Percentiles rank a stretch among this genome's conserved stretches.
These are phyloP conservation scores for Chiloscyllium punctatum DNA, from an alignment of 2,797 vertebrate genomes.

Conservation along the genomic window DNA sequence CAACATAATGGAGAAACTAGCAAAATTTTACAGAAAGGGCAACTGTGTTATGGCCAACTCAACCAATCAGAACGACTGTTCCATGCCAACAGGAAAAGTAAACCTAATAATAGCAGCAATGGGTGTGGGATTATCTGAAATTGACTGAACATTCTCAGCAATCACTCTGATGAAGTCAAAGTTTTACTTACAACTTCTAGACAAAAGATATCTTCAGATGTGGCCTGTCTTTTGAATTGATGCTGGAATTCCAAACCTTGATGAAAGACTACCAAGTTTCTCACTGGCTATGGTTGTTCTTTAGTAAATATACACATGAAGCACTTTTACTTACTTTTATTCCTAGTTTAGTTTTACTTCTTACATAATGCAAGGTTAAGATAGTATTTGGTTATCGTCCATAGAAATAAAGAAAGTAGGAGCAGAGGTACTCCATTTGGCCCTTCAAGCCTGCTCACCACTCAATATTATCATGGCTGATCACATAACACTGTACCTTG, in stretches of 20 bases:
- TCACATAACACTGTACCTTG: no score
- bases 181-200: background rate
- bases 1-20: background rate
- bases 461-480: no score
- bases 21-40: background rate
- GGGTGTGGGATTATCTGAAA: background rate
- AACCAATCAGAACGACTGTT: background rate
- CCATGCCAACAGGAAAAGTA: background rate
- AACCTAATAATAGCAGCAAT: background rate
- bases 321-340: background rate
- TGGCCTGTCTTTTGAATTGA: background rate
- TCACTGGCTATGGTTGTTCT: background rate
- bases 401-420: no score
- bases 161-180: background rate
- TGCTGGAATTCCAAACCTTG: background rate
- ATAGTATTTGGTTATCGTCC: no score
- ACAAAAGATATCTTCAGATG: background rate
- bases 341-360: no score
- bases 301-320: background rate
- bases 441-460: no score
- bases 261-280: background rate
- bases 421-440: no score
- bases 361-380: no score
- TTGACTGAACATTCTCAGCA: background rate
- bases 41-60: background rate